phyloP scores from a whole-genome alignment of 2,888 invertebrate species.

The Diogma glabrata region DNA sequence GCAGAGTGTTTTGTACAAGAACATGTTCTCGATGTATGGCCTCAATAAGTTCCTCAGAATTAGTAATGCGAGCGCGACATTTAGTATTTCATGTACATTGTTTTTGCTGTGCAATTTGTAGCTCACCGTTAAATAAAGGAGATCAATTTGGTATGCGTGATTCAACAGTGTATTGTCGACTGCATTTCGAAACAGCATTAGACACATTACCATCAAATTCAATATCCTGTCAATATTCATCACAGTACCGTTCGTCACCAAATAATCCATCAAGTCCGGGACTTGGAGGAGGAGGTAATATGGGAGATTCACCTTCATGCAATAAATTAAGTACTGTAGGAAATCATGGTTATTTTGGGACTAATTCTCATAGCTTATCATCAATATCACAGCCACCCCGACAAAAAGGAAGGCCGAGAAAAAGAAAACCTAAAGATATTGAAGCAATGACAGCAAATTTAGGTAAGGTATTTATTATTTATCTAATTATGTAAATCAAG shows the following conservation, averaged over 20 bases:
- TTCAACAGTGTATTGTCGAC: constrained; percentile 69
- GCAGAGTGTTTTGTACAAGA: constrained; percentile 81
- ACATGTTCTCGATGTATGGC: constrained; percentile 83
- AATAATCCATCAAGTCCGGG: constrained; percentile 36
- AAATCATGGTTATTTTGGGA: constrained; percentile 42
- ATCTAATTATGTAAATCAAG: no score
- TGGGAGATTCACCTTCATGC: constrained; percentile 12
- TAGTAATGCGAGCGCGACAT: constrained; percentile 90
- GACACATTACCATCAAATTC: constrained; percentile 30
- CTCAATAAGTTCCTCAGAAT: constrained; percentile 77
- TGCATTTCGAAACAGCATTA: constrained; percentile 35
- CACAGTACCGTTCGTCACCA: constrained; percentile 38
- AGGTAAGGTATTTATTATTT: no score
- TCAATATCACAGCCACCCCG: constrained; percentile 53
- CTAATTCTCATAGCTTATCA: constrained; percentile 42
- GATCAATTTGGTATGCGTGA: constrained; percentile 91
- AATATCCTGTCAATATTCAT: constrained; percentile 42
- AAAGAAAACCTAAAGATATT: constrained; percentile 84
- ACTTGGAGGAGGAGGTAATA: constrained; percentile 23
- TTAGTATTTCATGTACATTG: constrained; percentile 90
- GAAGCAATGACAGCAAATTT: constrained; percentile 76
- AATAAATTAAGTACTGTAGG: constrained; percentile 29
- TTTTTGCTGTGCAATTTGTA: constrained; percentile 86
- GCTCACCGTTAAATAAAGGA: constrained; percentile 76
- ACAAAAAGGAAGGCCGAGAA: constrained; percentile 86